Conservation (phyloP, 35 echinoderm and acorn worm species). For the Apostichopus japonicus region DNA sequence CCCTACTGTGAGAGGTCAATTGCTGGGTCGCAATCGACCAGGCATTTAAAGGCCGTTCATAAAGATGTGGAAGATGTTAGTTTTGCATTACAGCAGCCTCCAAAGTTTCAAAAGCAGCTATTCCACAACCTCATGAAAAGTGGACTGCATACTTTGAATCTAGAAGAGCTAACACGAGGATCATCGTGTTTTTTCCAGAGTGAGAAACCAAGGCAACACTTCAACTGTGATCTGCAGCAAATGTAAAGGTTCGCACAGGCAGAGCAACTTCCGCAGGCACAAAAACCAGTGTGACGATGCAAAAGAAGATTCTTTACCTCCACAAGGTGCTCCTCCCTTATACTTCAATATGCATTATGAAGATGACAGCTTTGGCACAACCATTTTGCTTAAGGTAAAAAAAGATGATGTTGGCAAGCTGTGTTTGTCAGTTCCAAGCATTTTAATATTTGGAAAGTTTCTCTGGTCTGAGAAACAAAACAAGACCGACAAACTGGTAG, state of each 20-base stretch:
- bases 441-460: not conserved
- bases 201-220: not conserved
- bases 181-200: no score
- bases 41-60: not conserved
- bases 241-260: not conserved
- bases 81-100: not conserved
- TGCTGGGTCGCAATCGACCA: not conserved
- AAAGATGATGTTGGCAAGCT: not conserved
- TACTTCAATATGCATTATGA: not conserved
- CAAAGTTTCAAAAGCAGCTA: no score
- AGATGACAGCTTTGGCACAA: not conserved
- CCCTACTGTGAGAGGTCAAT: not conserved
- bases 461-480: not conserved
- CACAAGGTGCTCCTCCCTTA: no score
- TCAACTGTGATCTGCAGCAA: not conserved
- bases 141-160: no score
- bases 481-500: not conserved
- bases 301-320: not conserved
- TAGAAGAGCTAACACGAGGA: no score
- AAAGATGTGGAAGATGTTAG: not conserved
- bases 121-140: no score
- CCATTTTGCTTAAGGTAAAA: not conserved
- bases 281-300: not conserved
- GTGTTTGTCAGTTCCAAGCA: not conserved
- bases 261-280: not conserved